Evolutionary conservation across 2,113 vertebrate species (phyloP).

Genomic region (Orycteropus afer): DNA sequence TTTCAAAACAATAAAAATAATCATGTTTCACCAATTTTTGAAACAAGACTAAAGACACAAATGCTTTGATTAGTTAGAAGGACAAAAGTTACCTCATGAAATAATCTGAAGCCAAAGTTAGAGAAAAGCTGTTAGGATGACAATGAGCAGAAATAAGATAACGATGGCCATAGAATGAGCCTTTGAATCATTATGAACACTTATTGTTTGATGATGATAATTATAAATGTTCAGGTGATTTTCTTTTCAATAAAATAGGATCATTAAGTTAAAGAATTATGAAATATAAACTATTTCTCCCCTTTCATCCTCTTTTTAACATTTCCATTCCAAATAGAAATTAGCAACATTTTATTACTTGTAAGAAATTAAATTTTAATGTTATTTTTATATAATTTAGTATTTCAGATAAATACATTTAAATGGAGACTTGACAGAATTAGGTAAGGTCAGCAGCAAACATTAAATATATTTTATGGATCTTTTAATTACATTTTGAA

Average conservation of each 20-base stretch:
- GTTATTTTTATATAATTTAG: conserved; percentile 14
- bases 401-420: not conserved
- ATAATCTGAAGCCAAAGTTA: conserved; percentile 6
- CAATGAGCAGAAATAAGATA: conserved; percentile 4
- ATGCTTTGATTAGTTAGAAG: conserved; percentile 35
- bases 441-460: not conserved
- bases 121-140: not conserved
- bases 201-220: conserved; percentile 11
- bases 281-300: not conserved
- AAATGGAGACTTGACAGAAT: not conserved
- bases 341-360: not conserved
- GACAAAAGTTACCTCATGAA: conserved; percentile 20
- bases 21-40: not conserved
- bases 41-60: too few relatives aligned
- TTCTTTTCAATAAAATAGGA: conserved; percentile 48
- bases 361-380: not conserved
- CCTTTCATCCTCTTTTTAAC: not conserved
- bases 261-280: conserved; percentile 46
- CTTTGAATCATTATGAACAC: conserved; percentile 28
- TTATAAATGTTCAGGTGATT: not conserved
- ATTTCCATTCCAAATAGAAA: conserved; percentile 29
- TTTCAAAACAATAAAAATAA: conserved; percentile 46
- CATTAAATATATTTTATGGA: not conserved
- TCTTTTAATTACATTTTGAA: not conserved
- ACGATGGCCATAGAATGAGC: not conserved